phyloP scores from a whole-genome alignment of 92 coral and sea anemone species.

The Phenganax stokvisi region DNA sequence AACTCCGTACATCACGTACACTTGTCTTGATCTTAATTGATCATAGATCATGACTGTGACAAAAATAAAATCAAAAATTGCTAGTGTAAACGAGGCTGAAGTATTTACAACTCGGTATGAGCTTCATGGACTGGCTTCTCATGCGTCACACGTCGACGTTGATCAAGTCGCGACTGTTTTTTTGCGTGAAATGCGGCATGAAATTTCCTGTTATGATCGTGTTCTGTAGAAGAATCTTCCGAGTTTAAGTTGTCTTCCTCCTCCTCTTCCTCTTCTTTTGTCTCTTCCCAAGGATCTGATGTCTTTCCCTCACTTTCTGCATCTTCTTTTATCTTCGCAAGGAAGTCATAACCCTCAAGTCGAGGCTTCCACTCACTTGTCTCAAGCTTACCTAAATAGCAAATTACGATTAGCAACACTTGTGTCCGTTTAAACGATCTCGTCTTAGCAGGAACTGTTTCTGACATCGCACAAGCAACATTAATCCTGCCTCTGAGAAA shows the following conservation, averaged over 20 bases:
- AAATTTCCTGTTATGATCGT: slow-evolving; percentile 1
- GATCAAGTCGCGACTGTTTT: slow-evolving; percentile 32
- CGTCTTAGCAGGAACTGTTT: too few species aligned
- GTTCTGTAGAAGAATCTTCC: neutral
- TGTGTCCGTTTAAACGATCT: neutral
- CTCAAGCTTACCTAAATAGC: slow-evolving; percentile 49
- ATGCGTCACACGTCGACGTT: slow-evolving; percentile 18
- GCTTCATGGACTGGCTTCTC: slow-evolving; percentile 22
- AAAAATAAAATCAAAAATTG: too few species aligned
- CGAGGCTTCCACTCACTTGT: slow-evolving; percentile 75
- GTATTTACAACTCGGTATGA: slow-evolving; percentile 25
- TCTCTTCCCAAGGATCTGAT: slow-evolving; percentile 35
- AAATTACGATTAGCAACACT: neutral
- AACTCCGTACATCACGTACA: too few species aligned
- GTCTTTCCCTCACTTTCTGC: slow-evolving; percentile 45
- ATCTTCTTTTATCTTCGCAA: slow-evolving; percentile 64
- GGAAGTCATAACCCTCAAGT: slow-evolving; percentile 86
- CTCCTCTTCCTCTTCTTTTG: slow-evolving; percentile 24
- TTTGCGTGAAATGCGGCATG: slow-evolving; percentile 37
- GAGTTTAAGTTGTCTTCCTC: neutral
- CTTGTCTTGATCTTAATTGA: too few species aligned
- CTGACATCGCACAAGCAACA: too few species aligned
- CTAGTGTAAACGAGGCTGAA: too few species aligned
- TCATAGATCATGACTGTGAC: too few species aligned
- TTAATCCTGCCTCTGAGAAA: too few species aligned